Percentiles rank a stretch among this genome's conserved stretches.
Conservation (phyloP, 2,888 invertebrate species). For the Ennomos quercinarius region DNA sequence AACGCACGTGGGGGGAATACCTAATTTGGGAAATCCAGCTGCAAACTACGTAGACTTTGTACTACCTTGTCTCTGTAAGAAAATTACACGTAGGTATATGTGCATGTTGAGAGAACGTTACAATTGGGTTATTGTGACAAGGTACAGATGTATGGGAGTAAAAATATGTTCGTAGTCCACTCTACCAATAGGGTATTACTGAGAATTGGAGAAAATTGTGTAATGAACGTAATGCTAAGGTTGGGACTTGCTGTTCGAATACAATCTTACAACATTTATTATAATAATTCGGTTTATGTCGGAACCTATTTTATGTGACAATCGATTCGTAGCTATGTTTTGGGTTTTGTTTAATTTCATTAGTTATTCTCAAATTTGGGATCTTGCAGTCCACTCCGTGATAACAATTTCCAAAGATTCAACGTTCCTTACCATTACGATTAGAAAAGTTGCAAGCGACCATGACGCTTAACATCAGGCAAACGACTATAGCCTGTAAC, state of each 20-base stretch:
- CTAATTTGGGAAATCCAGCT: conserved; percentile 54
- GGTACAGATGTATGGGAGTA: not conserved
- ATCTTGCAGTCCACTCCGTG: too few relatives aligned
- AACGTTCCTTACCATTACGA: too few relatives aligned
- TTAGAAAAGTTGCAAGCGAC: too few relatives aligned
- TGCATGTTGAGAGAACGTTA: not conserved
- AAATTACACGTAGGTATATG: not conserved
- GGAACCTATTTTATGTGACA: too few relatives aligned
- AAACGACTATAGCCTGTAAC: too few relatives aligned
- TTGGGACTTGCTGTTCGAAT: conserved; percentile 6
- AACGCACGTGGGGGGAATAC: conserved; percentile 66
- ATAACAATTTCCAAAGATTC: too few relatives aligned
- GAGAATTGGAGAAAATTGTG: conserved; percentile 24
- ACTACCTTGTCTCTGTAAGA: conserved; percentile 29
- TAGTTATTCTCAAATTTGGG: too few relatives aligned
- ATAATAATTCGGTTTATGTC: conserved; percentile 3
- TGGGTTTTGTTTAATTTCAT: too few relatives aligned
- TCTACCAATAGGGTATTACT: conserved; percentile 18
- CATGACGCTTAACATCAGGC: too few relatives aligned
- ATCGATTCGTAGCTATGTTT: too few relatives aligned
- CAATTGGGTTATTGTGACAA: conserved; percentile 14
- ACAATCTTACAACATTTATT: conserved; percentile 11
- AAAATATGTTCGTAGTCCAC: conserved; percentile 16
- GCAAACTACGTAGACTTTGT: conserved; percentile 13
- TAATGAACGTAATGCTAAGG: conserved; percentile 26